Conservation (phyloP, 2,113 vertebrate species). For the Mionectes macconnelli region DNA sequence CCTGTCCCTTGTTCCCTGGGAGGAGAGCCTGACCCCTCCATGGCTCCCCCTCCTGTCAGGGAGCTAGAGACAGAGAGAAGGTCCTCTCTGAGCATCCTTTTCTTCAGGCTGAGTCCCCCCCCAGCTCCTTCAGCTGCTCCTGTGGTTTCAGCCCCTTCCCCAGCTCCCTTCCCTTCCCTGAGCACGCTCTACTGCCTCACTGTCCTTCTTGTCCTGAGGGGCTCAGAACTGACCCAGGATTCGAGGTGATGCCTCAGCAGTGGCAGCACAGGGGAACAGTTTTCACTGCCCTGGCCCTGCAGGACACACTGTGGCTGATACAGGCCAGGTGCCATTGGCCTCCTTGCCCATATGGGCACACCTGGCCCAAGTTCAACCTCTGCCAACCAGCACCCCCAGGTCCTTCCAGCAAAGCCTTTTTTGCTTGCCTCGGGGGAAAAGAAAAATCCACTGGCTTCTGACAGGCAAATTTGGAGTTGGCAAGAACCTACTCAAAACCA, state of each 20-base stretch:
- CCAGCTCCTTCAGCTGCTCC: background rate
- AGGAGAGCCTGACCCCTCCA: accelerated
- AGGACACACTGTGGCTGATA: background rate
- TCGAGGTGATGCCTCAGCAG: background rate
- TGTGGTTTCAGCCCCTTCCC: background rate
- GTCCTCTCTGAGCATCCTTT: background rate
- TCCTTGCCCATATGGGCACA: background rate
- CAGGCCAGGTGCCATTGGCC: accelerated
- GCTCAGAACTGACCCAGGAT: background rate
- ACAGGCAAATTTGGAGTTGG: background rate
- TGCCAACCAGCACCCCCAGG: background rate
- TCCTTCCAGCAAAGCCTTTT: background rate
- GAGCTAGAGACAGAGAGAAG: accelerated
- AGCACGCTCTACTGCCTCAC: background rate
- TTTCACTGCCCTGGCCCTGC: background rate
- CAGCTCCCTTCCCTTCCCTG: background rate
- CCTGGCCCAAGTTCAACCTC: background rate
- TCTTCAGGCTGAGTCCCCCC: background rate
- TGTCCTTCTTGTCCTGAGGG: background rate
- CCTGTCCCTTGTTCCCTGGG: background rate
- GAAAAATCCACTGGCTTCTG: background rate
- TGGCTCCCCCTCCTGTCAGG: background rate
- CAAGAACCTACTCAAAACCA: background rate
- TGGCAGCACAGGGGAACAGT: background rate
- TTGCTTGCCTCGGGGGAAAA: background rate